Evolutionary conservation across 2,888 invertebrate species (phyloP).

Genomic region (Timandra comae): DNA sequence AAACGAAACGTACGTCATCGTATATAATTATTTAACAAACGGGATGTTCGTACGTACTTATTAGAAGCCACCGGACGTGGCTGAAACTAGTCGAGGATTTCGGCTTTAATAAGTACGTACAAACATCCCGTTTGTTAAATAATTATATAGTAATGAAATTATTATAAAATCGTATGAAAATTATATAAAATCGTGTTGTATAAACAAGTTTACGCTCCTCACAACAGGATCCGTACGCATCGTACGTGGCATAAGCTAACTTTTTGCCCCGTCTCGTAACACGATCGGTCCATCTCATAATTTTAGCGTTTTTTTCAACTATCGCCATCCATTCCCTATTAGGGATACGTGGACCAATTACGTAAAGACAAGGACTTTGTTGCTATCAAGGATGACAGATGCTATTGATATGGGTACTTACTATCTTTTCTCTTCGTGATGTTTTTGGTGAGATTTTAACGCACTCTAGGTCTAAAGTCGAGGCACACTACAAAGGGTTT

Average conservation of each 20-base stretch:
- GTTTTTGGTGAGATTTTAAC: slow-evolving; percentile 2
- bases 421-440: slow-evolving; percentile 3
- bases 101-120: too few relatives aligned
- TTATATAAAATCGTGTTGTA: slow-evolving; percentile 19
- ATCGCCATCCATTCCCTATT: slow-evolving; percentile 45
- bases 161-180: too few relatives aligned
- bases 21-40: too few relatives aligned
- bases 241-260: slow-evolving; percentile 42
- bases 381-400: slow-evolving; percentile 39
- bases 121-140: too few relatives aligned
- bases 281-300: slow-evolving; percentile 70
- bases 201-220: slow-evolving; percentile 21
- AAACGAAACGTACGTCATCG: too few relatives aligned
- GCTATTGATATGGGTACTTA: slow-evolving; percentile 37
- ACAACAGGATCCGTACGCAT: slow-evolving; percentile 3
- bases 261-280: slow-evolving; percentile 61
- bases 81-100: too few relatives aligned
- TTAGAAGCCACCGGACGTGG: too few relatives aligned
- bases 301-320: slow-evolving; percentile 54
- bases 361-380: slow-evolving; percentile 25
- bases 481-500: too few relatives aligned
- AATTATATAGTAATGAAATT: too few relatives aligned
- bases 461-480: too few relatives aligned
- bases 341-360: slow-evolving; percentile 45
- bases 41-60: too few relatives aligned